These are phyloP conservation scores for Listronotus oregonensis DNA, from an alignment of 1,140 invertebrate genomes.

Conservation along the genomic window DNA sequence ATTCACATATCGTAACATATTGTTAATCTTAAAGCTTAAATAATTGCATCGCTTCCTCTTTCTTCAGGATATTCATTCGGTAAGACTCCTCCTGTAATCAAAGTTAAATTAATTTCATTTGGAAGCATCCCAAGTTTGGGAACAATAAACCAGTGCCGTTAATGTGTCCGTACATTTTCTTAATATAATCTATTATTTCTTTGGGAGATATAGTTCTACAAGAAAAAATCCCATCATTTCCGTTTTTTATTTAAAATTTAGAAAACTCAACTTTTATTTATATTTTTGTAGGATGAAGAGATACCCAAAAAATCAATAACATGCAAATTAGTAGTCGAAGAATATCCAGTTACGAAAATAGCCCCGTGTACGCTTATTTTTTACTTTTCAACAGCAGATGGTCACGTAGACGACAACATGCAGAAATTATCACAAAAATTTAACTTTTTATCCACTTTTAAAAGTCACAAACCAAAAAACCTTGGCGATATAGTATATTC, in stretches of 20 bases:
- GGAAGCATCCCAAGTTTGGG: no score
- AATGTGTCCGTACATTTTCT: no score
- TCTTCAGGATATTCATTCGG: no score
- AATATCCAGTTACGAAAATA: constrained; percentile 39
- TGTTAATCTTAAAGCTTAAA: no score
- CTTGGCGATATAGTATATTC: constrained; percentile 24
- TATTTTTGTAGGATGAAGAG: constrained; percentile 20
- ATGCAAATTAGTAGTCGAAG: constrained; percentile 36
- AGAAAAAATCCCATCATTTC: neutral
- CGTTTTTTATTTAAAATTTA: neutral
- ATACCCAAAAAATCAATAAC: constrained; percentile 24
- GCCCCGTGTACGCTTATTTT: constrained; percentile 42
- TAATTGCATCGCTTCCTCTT: no score
- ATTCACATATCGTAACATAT: no score
- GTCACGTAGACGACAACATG: constrained; percentile 41
- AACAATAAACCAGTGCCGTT: no score
- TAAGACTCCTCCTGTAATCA: no score
- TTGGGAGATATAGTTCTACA: neutral
- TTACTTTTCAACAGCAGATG: constrained; percentile 45
- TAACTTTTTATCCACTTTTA: constrained; percentile 30
- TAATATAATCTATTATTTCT: no score
- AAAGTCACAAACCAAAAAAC: constrained; percentile 1
- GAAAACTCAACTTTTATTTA: no score
- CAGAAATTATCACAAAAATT: constrained; percentile 42
- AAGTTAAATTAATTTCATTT: no score